phyloP scores from a whole-genome alignment of 1,140 invertebrate species.

The Calephelis virginiensis region DNA sequence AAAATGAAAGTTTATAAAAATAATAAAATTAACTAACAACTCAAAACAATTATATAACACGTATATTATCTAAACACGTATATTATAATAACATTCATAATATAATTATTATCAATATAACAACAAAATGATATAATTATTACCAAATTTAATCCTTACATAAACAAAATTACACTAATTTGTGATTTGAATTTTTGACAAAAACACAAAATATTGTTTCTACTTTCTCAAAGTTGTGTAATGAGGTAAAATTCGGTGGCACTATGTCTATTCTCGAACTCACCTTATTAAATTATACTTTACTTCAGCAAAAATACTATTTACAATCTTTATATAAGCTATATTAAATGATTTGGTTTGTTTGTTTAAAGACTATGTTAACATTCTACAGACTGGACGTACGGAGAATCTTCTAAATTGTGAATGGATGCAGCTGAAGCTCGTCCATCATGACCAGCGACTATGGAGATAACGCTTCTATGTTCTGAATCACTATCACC shows the following conservation, averaged over 20 bases:
- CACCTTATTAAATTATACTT: neutral
- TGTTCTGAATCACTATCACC: slow-evolving; percentile 73
- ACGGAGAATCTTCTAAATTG: slow-evolving; percentile 60
- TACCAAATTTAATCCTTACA: neutral
- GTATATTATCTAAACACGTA: neutral
- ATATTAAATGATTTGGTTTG: slow-evolving; percentile 2
- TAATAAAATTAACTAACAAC: too few relatives aligned
- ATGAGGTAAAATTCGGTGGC: slow-evolving; percentile 55
- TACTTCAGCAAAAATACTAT: slow-evolving; percentile 11
- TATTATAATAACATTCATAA: neutral
- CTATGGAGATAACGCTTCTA: slow-evolving; percentile 70
- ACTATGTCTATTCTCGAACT: slow-evolving; percentile 16
- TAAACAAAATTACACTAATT: slow-evolving; percentile 2
- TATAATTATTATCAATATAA: too few relatives aligned
- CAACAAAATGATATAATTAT: neutral
- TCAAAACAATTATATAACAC: too few relatives aligned
- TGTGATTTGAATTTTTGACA: neutral
- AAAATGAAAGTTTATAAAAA: too few relatives aligned
- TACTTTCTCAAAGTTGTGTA: slow-evolving; percentile 20
- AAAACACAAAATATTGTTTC: neutral
- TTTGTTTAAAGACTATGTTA: slow-evolving; percentile 24
- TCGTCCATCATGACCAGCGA: slow-evolving; percentile 57
- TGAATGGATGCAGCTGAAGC: slow-evolving; percentile 52
- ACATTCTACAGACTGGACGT: slow-evolving; percentile 62
- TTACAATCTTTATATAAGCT: slow-evolving; percentile 16